Evolutionary conservation across 2,113 vertebrate species (phyloP).

Genomic region (Grantiella picta): DNA sequence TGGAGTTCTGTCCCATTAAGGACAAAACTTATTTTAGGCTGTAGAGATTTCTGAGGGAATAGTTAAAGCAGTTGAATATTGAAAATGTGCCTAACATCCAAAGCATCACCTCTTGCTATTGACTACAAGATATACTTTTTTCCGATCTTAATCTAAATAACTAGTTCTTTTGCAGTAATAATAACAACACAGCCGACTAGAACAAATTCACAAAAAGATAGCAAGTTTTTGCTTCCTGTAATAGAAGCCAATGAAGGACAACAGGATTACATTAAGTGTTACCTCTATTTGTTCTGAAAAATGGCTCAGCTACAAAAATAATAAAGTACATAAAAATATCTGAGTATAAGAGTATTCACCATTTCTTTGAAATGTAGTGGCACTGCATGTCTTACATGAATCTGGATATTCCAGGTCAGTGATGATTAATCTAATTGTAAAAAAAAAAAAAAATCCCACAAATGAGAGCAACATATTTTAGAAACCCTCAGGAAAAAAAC

Average conservation of each 20-base stretch:
- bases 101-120: not conserved
- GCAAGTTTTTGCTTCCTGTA: not conserved
- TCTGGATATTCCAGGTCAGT: not conserved
- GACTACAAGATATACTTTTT: not conserved
- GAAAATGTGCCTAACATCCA: not conserved
- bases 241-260: not conserved
- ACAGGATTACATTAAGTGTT: not conserved
- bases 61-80: not conserved
- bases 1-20: not conserved
- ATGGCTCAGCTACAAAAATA: not conserved
- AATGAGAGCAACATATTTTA: not conserved
- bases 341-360: not conserved
- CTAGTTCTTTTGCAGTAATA: not conserved
- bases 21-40: not conserved
- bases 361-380: not conserved
- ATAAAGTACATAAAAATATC: not conserved
- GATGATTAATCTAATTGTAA: not conserved
- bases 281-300: not conserved
- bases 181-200: not conserved
- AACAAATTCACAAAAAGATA: not conserved
- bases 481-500: not conserved
- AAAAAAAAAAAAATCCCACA: not conserved
- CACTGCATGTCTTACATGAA: not conserved
- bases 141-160: not conserved
- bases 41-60: not conserved